Evolutionary conservation across 2,888 invertebrate genomes (phyloP).

Genomic region (Drosophila rellima): DNA sequence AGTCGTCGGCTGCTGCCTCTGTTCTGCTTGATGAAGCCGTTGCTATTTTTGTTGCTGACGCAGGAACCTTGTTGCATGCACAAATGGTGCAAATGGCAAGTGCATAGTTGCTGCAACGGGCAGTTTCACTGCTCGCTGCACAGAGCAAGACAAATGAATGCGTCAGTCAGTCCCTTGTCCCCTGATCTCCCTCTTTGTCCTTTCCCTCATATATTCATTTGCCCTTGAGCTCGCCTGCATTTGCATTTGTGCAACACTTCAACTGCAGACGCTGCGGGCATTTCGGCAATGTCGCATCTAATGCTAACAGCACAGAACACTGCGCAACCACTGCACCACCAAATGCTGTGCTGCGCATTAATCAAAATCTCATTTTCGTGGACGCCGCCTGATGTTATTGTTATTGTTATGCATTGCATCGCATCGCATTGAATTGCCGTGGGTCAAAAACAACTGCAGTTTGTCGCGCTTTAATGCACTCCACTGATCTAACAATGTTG

Average conservation of each 20-base stretch:
- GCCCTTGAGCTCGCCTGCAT: slow-evolving; percentile 59
- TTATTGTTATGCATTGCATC: slow-evolving; percentile 40
- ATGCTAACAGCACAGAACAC: slow-evolving; percentile 21
- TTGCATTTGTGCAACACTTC: slow-evolving; percentile 69
- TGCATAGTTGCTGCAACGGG: slow-evolving; percentile 58
- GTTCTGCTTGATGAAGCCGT: slow-evolving; percentile 18
- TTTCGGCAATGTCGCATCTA: slow-evolving; percentile 54
- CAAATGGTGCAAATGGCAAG: slow-evolving; percentile 54
- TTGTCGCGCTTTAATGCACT: slow-evolving; percentile 78
- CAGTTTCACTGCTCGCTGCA: slow-evolving; percentile 48
- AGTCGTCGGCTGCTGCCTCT: slow-evolving; percentile 21
- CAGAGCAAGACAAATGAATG: slow-evolving; percentile 79
- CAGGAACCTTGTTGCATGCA: slow-evolving; percentile 31
- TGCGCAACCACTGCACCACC: slow-evolving; percentile 6
- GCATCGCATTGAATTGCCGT: slow-evolving; percentile 25
- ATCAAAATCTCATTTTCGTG: slow-evolving; percentile 77
- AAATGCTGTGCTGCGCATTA: slow-evolving; percentile 65
- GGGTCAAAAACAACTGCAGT: slow-evolving; percentile 61
- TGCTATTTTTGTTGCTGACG: slow-evolving; percentile 28
- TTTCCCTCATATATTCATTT: slow-evolving; percentile 4
- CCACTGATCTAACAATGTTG: slow-evolving; percentile 59
- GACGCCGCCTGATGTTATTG: slow-evolving; percentile 18
- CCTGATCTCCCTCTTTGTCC: neutral
- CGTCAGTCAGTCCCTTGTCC: slow-evolving; percentile 17
- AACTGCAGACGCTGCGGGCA: slow-evolving; percentile 62